Evolutionary conservation across 2,797 vertebrate species (phyloP).

Genomic region (Leptatherina wallacei): DNA sequence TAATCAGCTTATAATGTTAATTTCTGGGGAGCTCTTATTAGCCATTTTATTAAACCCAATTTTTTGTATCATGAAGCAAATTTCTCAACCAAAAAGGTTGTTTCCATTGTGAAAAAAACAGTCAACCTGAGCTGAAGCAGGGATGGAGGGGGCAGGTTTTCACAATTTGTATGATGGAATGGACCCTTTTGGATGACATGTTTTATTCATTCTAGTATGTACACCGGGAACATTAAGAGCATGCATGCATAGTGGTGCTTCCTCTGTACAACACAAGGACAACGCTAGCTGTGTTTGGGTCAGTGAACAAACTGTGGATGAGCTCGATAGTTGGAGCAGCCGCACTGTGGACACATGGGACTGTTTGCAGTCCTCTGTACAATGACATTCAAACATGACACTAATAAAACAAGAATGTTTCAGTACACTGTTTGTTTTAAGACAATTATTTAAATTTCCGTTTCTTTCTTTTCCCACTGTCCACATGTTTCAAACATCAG

Average conservation of each 20-base stretch:
- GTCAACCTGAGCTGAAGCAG: constrained; percentile 3
- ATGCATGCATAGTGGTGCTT: constrained; percentile 46
- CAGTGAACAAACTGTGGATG: constrained; percentile 55
- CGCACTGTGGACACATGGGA: neutral
- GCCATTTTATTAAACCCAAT: neutral
- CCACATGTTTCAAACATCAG: neutral
- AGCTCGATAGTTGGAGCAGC: constrained; percentile 38
- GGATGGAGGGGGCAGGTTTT: neutral
- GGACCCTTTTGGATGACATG: constrained; percentile 54
- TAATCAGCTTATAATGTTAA: constrained; percentile 7
- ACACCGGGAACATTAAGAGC: constrained; percentile 53
- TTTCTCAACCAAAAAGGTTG: neutral
- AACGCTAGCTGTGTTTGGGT: constrained; percentile 56
- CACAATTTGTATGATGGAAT: constrained; percentile 30
- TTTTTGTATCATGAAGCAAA: constrained; percentile 5
- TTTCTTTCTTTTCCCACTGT: neutral
- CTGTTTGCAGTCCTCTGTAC: constrained; percentile 13
- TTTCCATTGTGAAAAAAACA: constrained; percentile 5
- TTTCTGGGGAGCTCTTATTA: neutral
- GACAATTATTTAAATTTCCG: neutral
- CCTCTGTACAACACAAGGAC: constrained; percentile 45
- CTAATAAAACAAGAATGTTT: constrained; percentile 1
- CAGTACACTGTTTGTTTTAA: constrained; percentile 3
- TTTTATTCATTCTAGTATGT: constrained; percentile 72
- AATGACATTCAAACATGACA: constrained; percentile 13